Evolutionary conservation across 2,888 invertebrate species (phyloP), one percentile per base, ranked within the genome.

Genomic region (Cenopis cana): DNA sequence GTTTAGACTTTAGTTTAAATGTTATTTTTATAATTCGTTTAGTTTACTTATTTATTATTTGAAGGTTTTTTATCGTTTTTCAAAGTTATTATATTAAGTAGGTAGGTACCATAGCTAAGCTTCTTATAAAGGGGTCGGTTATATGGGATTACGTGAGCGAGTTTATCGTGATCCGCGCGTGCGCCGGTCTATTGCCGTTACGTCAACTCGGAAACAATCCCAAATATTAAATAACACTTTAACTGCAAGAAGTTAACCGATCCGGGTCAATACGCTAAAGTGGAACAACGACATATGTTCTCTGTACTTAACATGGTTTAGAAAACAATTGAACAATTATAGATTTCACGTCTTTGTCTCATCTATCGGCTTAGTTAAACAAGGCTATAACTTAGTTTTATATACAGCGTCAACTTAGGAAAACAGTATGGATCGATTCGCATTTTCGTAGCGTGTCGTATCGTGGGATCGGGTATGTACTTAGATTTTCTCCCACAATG

Each of bases 201-300:
- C 70, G 65, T 70, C 65, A 66, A 50, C 52, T 70, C 59, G 70
- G 65, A 70, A 70, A 65, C 65, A 70, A 65, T 60, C 54, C 64
- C 46, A 65, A 69, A 60, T 70, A 65, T 70, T 70, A 66, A 70
- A 70, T 70, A 70, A 70, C 65, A 70, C 65, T 70, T 70, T 57
- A 65, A 41, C 20, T 60, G 55, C 6, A 46, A 14, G n/a, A n/a
- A n/a, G 1, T 14, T 46, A 18, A 62, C 36, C 29, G 20, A 41
- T 33, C 68, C 41, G 59, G 54, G 59, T 69, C 68, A 68, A 17
- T 59, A 17, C 50, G 50, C 24, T 11, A 10, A 62, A 69, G 52
- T 70, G 41, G 52, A 24, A 56, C 68, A 24, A 18, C n/a, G 14
- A 56, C 17, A 52, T 60, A n/a, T 46, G n/a, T 46, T 10, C 46